Evolutionary conservation across 2,888 invertebrate species (phyloP).

Genomic region (Leptopilina syphax): DNA sequence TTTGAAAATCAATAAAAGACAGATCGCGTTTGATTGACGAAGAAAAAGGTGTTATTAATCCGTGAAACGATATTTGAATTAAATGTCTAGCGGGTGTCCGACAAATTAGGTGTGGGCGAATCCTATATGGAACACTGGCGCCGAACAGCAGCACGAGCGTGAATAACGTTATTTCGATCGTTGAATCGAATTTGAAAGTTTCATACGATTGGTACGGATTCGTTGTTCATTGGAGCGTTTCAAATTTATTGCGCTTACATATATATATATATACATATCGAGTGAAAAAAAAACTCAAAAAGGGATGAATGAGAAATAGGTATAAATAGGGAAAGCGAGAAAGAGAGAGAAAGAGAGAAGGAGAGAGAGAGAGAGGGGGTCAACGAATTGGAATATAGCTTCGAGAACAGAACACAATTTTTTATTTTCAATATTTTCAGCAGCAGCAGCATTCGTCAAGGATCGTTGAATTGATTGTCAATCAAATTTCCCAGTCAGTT

Average conservation of each 20-base stretch:
- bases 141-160: conserved; percentile 9
- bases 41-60: conserved; percentile 31
- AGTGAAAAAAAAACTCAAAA: neutral
- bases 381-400: neutral
- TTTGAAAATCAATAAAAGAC: neutral
- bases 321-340: too few species aligned
- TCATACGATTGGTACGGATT: conserved; percentile 8
- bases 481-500: conserved; percentile 44
- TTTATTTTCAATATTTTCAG: conserved; percentile 46
- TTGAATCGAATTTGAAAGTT: conserved; percentile 39
- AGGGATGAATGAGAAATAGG: too few species aligned
- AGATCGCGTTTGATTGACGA: conserved; percentile 13
- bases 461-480: conserved; percentile 46
- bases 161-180: conserved; percentile 33
- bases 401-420: conserved; percentile 7
- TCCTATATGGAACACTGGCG: conserved; percentile 34
- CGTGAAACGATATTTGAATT: conserved; percentile 22
- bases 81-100: conserved; percentile 30
- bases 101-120: conserved; percentile 33
- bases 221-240: conserved; percentile 16
- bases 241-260: conserved; percentile 32
- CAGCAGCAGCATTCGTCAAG: conserved; percentile 31
- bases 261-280: conserved; percentile 11
- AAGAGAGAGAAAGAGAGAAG: neutral
- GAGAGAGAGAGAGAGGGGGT: neutral